Base-by-base conservation (phyloP, 1,140 invertebrate species). In the Formica selysi region DNA sequence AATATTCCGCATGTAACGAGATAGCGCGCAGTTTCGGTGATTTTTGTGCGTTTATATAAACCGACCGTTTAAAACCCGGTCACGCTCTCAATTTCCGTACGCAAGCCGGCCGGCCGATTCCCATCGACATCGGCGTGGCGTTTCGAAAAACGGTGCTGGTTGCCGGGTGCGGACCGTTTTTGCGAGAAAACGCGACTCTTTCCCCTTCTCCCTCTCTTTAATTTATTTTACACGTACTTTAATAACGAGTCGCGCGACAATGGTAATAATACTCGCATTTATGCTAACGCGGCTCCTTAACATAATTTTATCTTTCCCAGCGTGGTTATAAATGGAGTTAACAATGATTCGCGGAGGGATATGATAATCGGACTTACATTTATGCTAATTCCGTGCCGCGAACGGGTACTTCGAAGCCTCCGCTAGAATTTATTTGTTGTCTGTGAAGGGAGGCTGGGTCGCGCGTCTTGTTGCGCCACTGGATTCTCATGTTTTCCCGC, bases 21-120 rank as follows among this genome's bases (percentile, higher is more conserved):
- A 71, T 81, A 67, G 65, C 86, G 62, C 65, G 90, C 90, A 90
- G 80, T 88, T 88, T 86, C 89, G 73, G 76, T 84, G 91, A 92
- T 92, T 92, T 92, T 90, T 89, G 79, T 86, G 87, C 87, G 91
- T 92, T 91, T 92, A 92, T 86, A 85, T 86, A 91, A 92, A 91
- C 80, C 87, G 84, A 87, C 81, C 90, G 90, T 92, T 92, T 92
- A 92, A 86, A 92, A 87, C 86, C 87, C 65, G 85, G 90, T 92
- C 91, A 91, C 91, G 91, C 89, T 89, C 85, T 86, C 76, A 65
- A 83, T 83, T 83, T 83, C 79, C 61, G 38, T 44, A 44, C 79
- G 67, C 36, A 51, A 51, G 48, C 48, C 44, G 38, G 22, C 4
- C 79, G 54, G 51, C 36, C 51, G 68, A 68, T 44, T 44, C 0